Base-by-base conservation (phyloP, 2,888 invertebrate genomes). In the Caenorhabditis macrosperma region DNA sequence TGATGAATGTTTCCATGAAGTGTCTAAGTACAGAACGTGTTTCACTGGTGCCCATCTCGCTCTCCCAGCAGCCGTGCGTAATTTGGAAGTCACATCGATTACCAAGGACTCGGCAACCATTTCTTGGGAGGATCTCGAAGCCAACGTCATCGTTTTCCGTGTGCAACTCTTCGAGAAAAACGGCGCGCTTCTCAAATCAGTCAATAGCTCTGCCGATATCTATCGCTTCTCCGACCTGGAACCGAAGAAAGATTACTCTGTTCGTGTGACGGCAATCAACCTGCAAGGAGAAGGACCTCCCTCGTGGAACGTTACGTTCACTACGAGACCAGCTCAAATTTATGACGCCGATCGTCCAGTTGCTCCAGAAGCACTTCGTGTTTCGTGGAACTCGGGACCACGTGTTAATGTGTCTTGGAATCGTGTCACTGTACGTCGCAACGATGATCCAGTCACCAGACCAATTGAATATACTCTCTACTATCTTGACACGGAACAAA, bases 381-480 rank as follows among this genome's bases (percentile, higher is more conserved):
- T 86, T n/a, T 71, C 66, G 1, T 85, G 85, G 86, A 86, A 86
- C 55, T 66, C 79, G 5, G 86, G 86, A 41, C 77, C 77, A 15
- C 50, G 67, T 26, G 83, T 85, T n/a, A 86, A 86, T 30, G 66
- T 86, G 9, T 79, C 86, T 0, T 86, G 86, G 86, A 64, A 84
- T 35, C 64, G 69, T 28, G 83, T 83, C 6, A 78, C 77, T 1
- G 26, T 22, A 4, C 52, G 69, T 4, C 52, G 55, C 1, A 77
- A 81, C n/a, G 78, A 67, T 9, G 81, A 81, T 15, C 54, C 46
- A 12, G 64, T 81, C 2, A 22, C 38, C 9, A 28, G 26, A 10
- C 41, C 52, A 1, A 64, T 78, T 38, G 71, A 75, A n/a, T 86
- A 86, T 63, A 79, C 82, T 22, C 50, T 85, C 6, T 82, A 77